A percentile compares a stretch with the other conserved stretches of the same genome.
phyloP scores from a whole-genome alignment of 2,888 invertebrate genomes.

The Himalopsyche anomala region DNA sequence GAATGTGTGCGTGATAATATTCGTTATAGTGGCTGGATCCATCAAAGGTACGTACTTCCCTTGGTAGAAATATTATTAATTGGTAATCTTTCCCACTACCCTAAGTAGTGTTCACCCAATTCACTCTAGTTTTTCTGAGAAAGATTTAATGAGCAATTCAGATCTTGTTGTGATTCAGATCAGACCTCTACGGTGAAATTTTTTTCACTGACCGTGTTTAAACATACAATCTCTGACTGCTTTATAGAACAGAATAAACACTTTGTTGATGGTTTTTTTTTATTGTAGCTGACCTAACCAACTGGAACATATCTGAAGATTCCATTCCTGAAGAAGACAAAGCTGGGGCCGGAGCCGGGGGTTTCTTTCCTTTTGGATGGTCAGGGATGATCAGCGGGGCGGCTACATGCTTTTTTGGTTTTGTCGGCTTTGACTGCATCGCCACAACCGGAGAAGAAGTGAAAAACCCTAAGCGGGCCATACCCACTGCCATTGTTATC shows the following conservation, averaged over 20 bases:
- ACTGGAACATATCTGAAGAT: slow-evolving; percentile 76
- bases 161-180: neutral
- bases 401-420: slow-evolving; percentile 92
- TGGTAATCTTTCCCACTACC: neutral
- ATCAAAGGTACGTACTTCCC: slow-evolving; percentile 76
- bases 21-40: slow-evolving; percentile 84
- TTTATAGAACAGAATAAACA: too few species aligned
- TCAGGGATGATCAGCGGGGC: slow-evolving; percentile 87
- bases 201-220: neutral
- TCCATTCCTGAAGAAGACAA: slow-evolving; percentile 70
- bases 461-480: slow-evolving; percentile 87
- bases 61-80: neutral
- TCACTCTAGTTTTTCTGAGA: too few species aligned
- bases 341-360: slow-evolving; percentile 82
- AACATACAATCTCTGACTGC: too few species aligned
- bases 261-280: neutral
- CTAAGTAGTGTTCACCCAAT: too few species aligned
- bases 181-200: neutral
- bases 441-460: slow-evolving; percentile 93
- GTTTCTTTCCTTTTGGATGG: slow-evolving; percentile 93
- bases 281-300: slow-evolving; percentile 74
- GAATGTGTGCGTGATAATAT: slow-evolving; percentile 84
- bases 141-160: too few species aligned
- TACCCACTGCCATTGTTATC: slow-evolving; percentile 89
- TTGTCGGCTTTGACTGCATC: slow-evolving; percentile 94